These are phyloP conservation scores for Leptobrachium leishanense DNA, from an alignment of 2,113 vertebrate species.

Conservation along the genomic window DNA sequence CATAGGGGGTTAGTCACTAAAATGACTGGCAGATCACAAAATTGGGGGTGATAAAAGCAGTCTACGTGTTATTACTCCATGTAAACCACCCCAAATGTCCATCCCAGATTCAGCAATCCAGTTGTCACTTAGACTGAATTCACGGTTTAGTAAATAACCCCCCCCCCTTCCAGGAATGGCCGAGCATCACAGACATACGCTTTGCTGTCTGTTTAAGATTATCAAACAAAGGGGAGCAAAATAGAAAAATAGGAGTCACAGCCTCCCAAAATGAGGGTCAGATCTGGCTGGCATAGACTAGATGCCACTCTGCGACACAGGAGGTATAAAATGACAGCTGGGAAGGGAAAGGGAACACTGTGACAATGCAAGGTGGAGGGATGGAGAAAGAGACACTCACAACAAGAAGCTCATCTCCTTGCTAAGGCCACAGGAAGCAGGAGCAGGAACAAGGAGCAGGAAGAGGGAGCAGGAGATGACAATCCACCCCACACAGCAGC, in stretches of 20 bases:
- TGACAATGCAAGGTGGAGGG: neutral
- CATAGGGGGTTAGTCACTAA: too few relatives aligned
- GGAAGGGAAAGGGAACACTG: neutral
- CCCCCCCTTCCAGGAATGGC: too few relatives aligned
- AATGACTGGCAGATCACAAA: too few relatives aligned
- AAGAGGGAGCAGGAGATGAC: slow-evolving; percentile 29
- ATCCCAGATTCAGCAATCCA: too few relatives aligned
- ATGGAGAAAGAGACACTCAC: slow-evolving; percentile 38
- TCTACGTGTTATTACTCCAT: too few relatives aligned
- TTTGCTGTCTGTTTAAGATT: too few relatives aligned
- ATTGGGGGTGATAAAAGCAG: too few relatives aligned
- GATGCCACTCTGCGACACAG: slow-evolving; percentile 32
- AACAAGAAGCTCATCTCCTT: slow-evolving; percentile 51
- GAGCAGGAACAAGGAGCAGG: slow-evolving; percentile 21
- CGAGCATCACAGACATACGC: too few relatives aligned
- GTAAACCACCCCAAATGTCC: too few relatives aligned
- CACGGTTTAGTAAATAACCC: too few relatives aligned
- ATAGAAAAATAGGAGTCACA: neutral
- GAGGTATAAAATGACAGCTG: slow-evolving; percentile 4
- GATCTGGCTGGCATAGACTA: slow-evolving; percentile 24
- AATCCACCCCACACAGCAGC: slow-evolving; percentile 41
- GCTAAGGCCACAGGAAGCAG: slow-evolving; percentile 31
- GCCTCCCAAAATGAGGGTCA: neutral
- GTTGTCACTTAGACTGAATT: too few relatives aligned
- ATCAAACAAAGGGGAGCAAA: neutral